Evolutionary conservation across 1,140 invertebrate genomes (phyloP), one percentile per base, ranked within the genome.

Genomic region (Tetramorium alpestre): DNA sequence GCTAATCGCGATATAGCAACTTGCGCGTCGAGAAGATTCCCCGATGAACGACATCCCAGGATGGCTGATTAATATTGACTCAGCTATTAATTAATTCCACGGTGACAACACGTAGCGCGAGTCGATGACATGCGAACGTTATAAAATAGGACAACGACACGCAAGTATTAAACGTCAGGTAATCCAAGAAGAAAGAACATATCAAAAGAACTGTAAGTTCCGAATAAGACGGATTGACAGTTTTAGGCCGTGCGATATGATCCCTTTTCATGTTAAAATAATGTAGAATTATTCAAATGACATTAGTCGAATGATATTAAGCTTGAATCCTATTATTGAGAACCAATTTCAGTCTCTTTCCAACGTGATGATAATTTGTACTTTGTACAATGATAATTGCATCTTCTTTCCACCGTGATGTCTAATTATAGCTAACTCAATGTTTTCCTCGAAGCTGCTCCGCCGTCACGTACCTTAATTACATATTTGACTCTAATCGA

Each of bases 1-100:
- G 92, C 91, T 93, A 93, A 93, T 93, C 92, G 92, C 89, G 58
- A 73, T 89, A 60, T 44, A 70, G 49, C 49, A 22, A 67, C 18
- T 60, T 62, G 28, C 49, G 51, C 67, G 60, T 60, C 58, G 49
- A 38, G 49, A 80, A 54, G 47, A 84, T 85, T 58, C 78, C 22
- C 22, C 47, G 49, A 4, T 41, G 28, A 51, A 38, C 44, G 62
- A 41, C 65, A 41, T 41, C 64, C n/a, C 54, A 25, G 16, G 38
- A 18, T 13, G 28, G n/a, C 22, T 80, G 33, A 28, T 25, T 72
- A 44, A 82, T 82, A 82, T 82, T 82, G 25, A 58, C 41, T 75
- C 28, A 60, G 54, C 69, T 49, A 73, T 62, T 84, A 84, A 82
- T 82, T 82, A 82, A 84, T 75, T 49, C 44, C 16, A 38, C 41